These are phyloP conservation scores for Stictocephala bisonia DNA, from an alignment of 2,888 invertebrate genomes.

Conservation along the genomic window DNA sequence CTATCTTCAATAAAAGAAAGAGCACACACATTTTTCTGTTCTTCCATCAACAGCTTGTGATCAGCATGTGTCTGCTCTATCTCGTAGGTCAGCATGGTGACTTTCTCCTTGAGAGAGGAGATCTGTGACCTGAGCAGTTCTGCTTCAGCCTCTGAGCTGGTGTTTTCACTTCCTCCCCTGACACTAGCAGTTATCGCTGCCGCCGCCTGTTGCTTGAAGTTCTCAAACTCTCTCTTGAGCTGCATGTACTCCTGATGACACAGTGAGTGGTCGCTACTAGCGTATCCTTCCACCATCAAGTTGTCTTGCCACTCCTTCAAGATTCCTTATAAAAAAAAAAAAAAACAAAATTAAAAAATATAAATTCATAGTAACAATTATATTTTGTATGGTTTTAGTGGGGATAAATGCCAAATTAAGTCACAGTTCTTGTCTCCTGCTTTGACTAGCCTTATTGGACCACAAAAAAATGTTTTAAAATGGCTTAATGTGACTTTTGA, in stretches of 20 bases:
- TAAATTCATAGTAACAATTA: background rate
- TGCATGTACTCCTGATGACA: constrained; percentile 75
- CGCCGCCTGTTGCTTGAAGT: constrained; percentile 68
- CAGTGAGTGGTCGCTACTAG: constrained; percentile 54
- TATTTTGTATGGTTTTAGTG: no score
- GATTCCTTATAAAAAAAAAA: no score
- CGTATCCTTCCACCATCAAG: constrained; percentile 31
- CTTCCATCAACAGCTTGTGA: constrained; percentile 70
- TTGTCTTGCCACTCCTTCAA: constrained; percentile 46
- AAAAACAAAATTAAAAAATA: no score
- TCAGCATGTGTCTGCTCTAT: constrained; percentile 74
- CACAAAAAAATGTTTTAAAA: no score
- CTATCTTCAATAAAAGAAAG: background rate
- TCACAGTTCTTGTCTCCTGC: no score
- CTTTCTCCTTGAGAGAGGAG: constrained; percentile 74
- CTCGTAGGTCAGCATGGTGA: constrained; percentile 72
- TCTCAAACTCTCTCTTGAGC: constrained; percentile 75
- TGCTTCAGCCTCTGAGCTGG: constrained; percentile 38
- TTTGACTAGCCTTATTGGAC: no score
- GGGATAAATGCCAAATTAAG: constrained; percentile 20
- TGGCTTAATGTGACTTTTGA: no score
- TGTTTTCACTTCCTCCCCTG: background rate
- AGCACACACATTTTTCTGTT: constrained; percentile 67
- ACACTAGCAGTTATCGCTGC: background rate
- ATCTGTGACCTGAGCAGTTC: constrained; percentile 66